Evolutionary conservation across 2,113 vertebrate species (phyloP).

Genomic region (Chelonoidis abingdonii): DNA sequence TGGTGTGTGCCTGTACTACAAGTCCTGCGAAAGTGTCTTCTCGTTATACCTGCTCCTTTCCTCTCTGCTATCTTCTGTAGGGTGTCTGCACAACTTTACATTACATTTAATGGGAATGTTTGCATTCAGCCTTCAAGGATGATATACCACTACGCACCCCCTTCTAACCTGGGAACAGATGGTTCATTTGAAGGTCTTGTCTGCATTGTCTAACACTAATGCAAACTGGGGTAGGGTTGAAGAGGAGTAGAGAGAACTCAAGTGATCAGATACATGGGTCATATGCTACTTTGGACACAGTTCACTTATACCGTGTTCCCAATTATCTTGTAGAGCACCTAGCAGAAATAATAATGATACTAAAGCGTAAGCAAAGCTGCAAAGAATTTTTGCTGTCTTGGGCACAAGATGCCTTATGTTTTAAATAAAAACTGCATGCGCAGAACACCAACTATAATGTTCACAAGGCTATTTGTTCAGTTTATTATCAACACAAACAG

Average conservation of each 20-base stretch:
- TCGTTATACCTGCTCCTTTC: background rate
- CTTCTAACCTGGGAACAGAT: background rate
- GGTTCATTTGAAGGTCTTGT: accelerated
- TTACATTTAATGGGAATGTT: background rate
- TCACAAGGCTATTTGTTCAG: background rate
- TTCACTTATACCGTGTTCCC: background rate
- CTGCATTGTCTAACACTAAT: background rate
- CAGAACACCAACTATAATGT: accelerated
- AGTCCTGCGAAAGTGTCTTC: background rate
- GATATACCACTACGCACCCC: background rate
- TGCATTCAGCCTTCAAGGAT: accelerated
- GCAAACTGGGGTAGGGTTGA: background rate
- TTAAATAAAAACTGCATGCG: background rate
- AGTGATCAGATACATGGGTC: background rate
- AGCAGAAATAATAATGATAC: background rate
- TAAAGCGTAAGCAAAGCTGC: background rate
- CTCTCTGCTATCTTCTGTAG: background rate
- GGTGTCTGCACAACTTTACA: background rate
- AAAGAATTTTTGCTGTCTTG: background rate
- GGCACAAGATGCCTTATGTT: accelerated
- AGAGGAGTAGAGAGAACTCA: background rate
- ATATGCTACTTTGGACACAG: background rate
- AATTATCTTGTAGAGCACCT: background rate
- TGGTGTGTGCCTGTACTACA: background rate
- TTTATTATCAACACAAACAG: slow-evolving; percentile 20